Evolutionary conservation across 2,113 vertebrate species (phyloP).

Genomic region (Tauraco erythrolophus): DNA sequence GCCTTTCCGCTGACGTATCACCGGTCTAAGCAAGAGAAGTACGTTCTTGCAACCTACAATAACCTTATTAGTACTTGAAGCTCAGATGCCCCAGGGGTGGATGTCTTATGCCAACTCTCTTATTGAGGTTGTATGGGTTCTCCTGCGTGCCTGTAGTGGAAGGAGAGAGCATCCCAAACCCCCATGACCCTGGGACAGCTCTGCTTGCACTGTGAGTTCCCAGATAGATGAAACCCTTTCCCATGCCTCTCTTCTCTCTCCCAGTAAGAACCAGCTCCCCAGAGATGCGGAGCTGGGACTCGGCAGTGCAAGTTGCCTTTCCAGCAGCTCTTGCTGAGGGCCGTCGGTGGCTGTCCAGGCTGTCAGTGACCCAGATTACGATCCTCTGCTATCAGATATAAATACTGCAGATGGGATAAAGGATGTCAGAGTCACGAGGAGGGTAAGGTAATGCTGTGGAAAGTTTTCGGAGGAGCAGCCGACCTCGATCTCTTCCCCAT

Average conservation of each 20-base stretch:
- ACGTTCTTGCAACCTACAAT: neutral
- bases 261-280: neutral
- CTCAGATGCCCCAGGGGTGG: neutral
- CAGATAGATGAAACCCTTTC: neutral
- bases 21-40: neutral
- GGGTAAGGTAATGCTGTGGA: neutral
- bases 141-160: neutral
- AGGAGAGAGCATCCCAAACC: neutral
- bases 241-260: neutral
- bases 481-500: neutral
- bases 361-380: neutral
- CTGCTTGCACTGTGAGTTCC: neutral
- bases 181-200: neutral
- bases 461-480: neutral
- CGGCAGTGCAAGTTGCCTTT: neutral
- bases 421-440: neutral
- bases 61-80: neutral
- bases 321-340: neutral
- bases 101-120: neutral
- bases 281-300: rapidly evolving
- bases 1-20: neutral
- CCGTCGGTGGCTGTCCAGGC: neutral
- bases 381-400: conserved; percentile 15
- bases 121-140: neutral
- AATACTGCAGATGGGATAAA: neutral